phyloP scores from a whole-genome alignment of 2,797 vertebrate species.

The Nasua narica region DNA sequence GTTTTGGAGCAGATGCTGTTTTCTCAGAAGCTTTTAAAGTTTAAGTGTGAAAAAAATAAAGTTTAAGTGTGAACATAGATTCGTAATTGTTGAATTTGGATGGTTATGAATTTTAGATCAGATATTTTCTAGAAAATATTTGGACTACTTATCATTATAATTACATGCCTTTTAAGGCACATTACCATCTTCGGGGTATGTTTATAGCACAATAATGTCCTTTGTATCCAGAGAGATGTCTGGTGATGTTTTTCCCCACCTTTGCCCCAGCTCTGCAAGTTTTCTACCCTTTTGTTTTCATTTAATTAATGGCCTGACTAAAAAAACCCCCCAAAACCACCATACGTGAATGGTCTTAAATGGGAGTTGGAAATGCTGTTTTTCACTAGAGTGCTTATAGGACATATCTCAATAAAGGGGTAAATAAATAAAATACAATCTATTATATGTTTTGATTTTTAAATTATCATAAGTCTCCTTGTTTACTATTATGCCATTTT shows the following conservation, averaged over 20 bases:
- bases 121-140: conserved; percentile 17
- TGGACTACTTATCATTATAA: background rate
- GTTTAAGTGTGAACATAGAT: background rate
- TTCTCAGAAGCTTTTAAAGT: conserved; percentile 33
- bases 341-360: background rate
- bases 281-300: background rate
- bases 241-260: background rate
- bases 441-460: conserved; percentile 12
- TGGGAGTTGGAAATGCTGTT: background rate
- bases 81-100: conserved; percentile 4
- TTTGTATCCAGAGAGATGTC: background rate
- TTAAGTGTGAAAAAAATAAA: background rate
- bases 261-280: background rate
- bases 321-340: background rate
- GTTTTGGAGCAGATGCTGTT: conserved; percentile 31
- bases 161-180: background rate
- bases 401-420: background rate
- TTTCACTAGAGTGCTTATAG: background rate
- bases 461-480: conserved; percentile 29
- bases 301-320: background rate
- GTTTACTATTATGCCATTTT: background rate
- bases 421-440: background rate
- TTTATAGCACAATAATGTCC: background rate
- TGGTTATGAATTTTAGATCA: conserved; percentile 36
- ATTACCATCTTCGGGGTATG: background rate